Evolutionary conservation across 2,888 invertebrate genomes (phyloP), one percentile per base, ranked within the genome.

Genomic region (Chloroclysta siterata): DNA sequence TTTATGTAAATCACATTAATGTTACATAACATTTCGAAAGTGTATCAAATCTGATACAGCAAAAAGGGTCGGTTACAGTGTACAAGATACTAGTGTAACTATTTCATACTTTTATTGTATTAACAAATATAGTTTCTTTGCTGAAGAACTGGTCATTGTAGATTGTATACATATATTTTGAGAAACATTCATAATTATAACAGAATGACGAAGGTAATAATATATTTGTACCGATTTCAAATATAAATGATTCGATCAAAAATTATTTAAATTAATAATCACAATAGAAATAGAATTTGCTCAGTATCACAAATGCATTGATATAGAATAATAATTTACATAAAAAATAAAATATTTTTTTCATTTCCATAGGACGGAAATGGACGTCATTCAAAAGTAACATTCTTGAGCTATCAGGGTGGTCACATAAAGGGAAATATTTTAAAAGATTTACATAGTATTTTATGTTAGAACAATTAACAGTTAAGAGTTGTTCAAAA

Each of bases 301-400:
- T 66, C 69, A 59, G 58, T 60, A 63, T 64, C 60, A 53, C 63
- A 62, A 54, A 55, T 36, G 28, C 39, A 11, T 46, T 28, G 28
- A 56, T 61, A 29, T 58, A 48, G 47, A 53, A 33, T 51, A 39
- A 51, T 41, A 42, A 59, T 60, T 53, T 33, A 50, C 33, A 50
- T 54, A 47, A 41, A 42, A 63, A 53, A 47, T 33, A 41, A 15
- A 42, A 47, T 51, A 60, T 48, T 29, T 55, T n/a, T 57, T 47
- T 48, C 60, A 62, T 69, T 63, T 64, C 60, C 63, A 63, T 52
- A 48, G 72, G 72, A 72, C 71, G 72, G 72, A 71, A 66, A 71
- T 64, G 60, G 69, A 72, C 69, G 67, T 53, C 17, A 42, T 60
- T 47, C 44, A 63, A 61, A 59, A 17, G 44, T 39, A 53, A 52